Evolutionary conservation across 2,888 invertebrate species (phyloP).

Genomic region (Trachelus stipa): DNA sequence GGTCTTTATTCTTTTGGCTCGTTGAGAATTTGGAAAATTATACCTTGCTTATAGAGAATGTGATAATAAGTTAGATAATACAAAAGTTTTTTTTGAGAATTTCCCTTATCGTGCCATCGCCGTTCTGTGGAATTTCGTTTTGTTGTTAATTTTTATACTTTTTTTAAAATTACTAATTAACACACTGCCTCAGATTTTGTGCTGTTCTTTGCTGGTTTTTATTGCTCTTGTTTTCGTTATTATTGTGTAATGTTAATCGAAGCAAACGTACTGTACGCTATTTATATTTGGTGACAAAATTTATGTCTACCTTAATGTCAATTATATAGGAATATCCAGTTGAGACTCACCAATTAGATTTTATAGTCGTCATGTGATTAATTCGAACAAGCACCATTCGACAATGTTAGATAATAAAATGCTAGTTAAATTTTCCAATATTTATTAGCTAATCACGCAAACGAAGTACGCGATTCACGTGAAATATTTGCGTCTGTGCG

Average conservation of each 20-base stretch:
- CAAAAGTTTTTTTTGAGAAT: background rate
- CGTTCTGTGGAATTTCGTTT: background rate
- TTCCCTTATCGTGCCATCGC: background rate
- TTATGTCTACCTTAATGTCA: background rate
- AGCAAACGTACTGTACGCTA: background rate
- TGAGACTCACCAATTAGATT: background rate
- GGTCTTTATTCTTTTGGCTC: background rate
- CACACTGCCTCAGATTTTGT: background rate
- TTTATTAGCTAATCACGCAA: background rate
- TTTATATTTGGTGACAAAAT: background rate
- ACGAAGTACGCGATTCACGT: background rate
- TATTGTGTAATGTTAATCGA: background rate
- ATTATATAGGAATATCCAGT: background rate
- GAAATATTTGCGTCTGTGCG: background rate
- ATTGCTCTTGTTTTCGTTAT: background rate
- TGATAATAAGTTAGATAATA: background rate
- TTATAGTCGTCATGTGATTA: background rate
- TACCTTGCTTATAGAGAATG: background rate
- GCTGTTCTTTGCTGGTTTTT: background rate
- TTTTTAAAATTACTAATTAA: background rate
- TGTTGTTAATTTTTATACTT: background rate
- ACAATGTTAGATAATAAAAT: background rate
- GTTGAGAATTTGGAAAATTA: background rate
- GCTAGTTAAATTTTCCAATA: background rate
- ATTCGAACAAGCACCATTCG: background rate